Base-by-base conservation (phyloP, 30 jellyfish, hydroid and myxozoan species). In the Aurelia aurita region DNA sequence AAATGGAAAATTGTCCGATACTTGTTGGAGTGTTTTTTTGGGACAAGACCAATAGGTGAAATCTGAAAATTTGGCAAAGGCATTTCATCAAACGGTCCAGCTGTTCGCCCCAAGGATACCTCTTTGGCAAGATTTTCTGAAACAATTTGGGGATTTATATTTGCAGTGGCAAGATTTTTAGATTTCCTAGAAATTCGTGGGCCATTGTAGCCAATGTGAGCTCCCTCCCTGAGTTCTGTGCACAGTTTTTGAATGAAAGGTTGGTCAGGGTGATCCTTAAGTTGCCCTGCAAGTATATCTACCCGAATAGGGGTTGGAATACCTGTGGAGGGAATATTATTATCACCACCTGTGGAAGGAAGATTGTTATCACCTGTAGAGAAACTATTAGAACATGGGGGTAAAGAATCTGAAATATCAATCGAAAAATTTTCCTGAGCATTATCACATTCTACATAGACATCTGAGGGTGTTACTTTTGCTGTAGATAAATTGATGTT, bases 71-170 rank as follows among this genome's bases (percentile, higher is more conserved):
- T 20, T 13, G 79, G 59, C 11, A 67, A 28, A 11, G 79, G 79
- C 13, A 64, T 66, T 22, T 28, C 18, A 20, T 19, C 9, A 27
- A 67, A 67, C 13, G 79, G 79, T 19, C 79, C 79, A 20, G 79
- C 55, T 8, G 59, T 31, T 11, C 59, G 79, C 10, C 59, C 21
- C 23, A 28, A 26, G 15, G 23, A 18, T 13, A 67, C 59, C 27
- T 67, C 79, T 64, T 67, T 67, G 23, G 59, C 55, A 26, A 67
- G 55, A 26, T 28, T 26, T 13, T 28, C n/a, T n/a, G n/a, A n/a
- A n/a, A n/a, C n/a, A n/a, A n/a, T n/a, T n/a, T n/a, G n/a, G n/a
- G n/a, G n/a, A n/a, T n/a, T n/a, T n/a, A n/a, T n/a, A n/a, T n/a
- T n/a, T n/a, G n/a, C n/a, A n/a, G n/a, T n/a, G n/a, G n/a, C n/a